Conservation (phyloP, 2,113 vertebrate species). For the Centrocercus urophasianus region DNA sequence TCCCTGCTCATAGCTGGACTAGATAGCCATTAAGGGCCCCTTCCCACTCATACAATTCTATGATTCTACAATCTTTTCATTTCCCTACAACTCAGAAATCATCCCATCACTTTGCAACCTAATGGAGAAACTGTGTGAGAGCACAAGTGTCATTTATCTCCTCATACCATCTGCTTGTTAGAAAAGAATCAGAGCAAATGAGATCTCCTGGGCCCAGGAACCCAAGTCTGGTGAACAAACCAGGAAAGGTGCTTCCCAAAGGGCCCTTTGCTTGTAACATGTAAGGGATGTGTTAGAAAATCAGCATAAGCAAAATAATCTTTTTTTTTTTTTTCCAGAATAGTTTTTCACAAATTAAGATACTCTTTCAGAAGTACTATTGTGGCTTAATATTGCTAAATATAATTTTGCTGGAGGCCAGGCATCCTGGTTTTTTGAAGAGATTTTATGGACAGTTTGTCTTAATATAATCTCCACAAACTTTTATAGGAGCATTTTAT, state of each 20-base stretch:
- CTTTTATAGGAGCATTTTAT: neutral
- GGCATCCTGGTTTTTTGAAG: neutral
- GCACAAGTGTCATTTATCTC: neutral
- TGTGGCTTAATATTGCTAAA: conserved; percentile 6
- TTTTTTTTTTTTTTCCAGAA: neutral
- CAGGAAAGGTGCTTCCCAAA: neutral
- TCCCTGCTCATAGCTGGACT: no score
- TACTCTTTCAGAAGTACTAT: neutral
- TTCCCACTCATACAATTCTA: no score
- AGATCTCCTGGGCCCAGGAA: neutral
- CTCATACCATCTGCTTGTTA: neutral
- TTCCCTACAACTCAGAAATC: neutral
- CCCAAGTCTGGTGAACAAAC: neutral
- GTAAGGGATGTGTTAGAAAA: neutral
- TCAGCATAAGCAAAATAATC: neutral
- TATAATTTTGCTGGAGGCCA: neutral
- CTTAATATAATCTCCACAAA: conserved; percentile 31
- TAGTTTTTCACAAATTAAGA: neutral
- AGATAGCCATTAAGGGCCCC: no score
- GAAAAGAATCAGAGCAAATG: neutral
- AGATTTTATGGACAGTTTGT: neutral
- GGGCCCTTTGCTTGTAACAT: neutral
- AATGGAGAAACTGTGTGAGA: neutral
- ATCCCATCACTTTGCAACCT: neutral
- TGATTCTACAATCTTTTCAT: neutral